Conservation (phyloP, 1,140 invertebrate species). For the Steinernema feltiae region DNA sequence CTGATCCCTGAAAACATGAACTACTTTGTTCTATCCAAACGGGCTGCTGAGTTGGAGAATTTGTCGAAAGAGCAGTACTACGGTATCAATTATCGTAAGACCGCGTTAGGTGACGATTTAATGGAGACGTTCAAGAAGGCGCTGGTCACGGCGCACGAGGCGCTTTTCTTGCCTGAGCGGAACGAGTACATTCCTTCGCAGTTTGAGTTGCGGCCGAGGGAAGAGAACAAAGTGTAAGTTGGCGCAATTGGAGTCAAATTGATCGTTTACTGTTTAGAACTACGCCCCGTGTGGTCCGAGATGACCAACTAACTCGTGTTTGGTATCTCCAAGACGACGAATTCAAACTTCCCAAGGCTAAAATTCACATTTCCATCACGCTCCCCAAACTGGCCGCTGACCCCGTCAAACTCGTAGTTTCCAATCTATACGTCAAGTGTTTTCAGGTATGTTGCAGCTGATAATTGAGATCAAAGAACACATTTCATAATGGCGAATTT, state of each 20-base stretch:
- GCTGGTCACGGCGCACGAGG: slow-evolving; percentile 54
- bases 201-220: slow-evolving; percentile 71
- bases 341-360: slow-evolving; percentile 84
- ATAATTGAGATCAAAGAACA: too few species aligned
- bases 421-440: neutral
- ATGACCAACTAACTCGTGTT: neutral
- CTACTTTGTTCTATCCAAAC: slow-evolving; percentile 69
- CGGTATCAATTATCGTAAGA: slow-evolving; percentile 75
- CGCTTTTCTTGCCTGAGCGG: slow-evolving; percentile 70
- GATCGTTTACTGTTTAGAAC: too few species aligned
- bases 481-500: too few species aligned
- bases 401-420: neutral
- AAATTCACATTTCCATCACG: slow-evolving; percentile 77
- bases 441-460: too few species aligned
- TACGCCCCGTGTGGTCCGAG: neutral
- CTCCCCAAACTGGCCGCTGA: slow-evolving; percentile 57
- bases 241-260: too few species aligned
- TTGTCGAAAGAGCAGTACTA: slow-evolving; percentile 74
- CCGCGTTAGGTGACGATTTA: slow-evolving; percentile 63
- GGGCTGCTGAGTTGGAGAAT: slow-evolving; percentile 64
- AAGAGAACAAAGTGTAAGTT: too few species aligned
- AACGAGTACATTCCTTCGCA: slow-evolving; percentile 86
- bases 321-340: slow-evolving; percentile 61
- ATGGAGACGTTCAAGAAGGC: slow-evolving; percentile 24
- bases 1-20: slow-evolving; percentile 74